These are phyloP conservation scores for Macaria liturata DNA, from an alignment of 2,888 invertebrate species.

Conservation along the genomic window DNA sequence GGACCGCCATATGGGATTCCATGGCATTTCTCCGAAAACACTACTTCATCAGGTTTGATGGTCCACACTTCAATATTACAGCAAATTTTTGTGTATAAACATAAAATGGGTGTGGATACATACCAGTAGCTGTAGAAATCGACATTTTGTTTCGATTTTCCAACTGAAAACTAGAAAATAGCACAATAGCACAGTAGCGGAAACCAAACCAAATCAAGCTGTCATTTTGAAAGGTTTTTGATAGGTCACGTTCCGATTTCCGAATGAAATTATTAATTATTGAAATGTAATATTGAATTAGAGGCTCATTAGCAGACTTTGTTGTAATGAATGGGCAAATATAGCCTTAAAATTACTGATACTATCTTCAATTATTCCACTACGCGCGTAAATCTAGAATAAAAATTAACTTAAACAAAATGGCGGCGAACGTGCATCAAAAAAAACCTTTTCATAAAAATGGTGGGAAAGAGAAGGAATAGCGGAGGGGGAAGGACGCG, in stretches of 20 bases:
- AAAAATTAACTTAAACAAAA: constrained; percentile 29
- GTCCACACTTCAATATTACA: constrained; percentile 51
- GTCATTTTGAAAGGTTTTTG: constrained; percentile 76
- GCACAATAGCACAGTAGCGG: constrained; percentile 82
- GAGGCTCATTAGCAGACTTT: no score
- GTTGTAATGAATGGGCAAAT: no score
- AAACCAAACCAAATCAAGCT: constrained; percentile 84
- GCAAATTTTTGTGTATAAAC: constrained; percentile 42
- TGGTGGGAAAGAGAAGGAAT: constrained; percentile 66
- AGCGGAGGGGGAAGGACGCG: constrained; percentile 72
- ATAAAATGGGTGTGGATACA: constrained; percentile 46
- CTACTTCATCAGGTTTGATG: constrained; percentile 68
- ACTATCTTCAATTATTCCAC: background rate
- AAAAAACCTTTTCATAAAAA: constrained; percentile 66
- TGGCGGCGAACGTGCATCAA: constrained; percentile 39
- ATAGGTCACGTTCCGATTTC: constrained; percentile 54
- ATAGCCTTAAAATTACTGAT: no score
- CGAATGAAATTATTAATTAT: constrained; percentile 6
- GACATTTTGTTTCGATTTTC: constrained; percentile 73
- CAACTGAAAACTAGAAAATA: constrained; percentile 77
- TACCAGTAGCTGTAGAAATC: constrained; percentile 80
- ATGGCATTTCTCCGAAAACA: constrained; percentile 81
- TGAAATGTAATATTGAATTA: no score
- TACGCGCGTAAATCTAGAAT: background rate
- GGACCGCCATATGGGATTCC: constrained; percentile 83